Percentiles rank a stretch among this genome's conserved stretches.
phyloP scores from a whole-genome alignment of 2,113 vertebrate species.

The Plestiodon gilberti region DNA sequence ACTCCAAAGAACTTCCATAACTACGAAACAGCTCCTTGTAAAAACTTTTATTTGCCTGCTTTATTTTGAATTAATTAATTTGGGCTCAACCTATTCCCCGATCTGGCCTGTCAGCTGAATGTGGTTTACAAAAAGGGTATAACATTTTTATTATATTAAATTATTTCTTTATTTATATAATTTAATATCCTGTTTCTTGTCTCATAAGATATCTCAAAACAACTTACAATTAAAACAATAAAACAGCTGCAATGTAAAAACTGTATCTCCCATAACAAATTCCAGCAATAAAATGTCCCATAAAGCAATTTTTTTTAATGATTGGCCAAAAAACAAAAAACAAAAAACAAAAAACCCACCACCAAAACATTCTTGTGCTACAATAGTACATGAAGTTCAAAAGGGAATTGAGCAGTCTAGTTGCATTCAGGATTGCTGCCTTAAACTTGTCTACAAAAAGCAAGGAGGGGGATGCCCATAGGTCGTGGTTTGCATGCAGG shows the following conservation, averaged over 20 bases:
- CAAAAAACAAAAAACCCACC: neutral
- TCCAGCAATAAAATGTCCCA: neutral
- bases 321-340: neutral
- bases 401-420: neutral
- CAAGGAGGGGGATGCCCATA: no score
- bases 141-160: no score
- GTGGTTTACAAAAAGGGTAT: neutral
- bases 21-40: slow-evolving; percentile 33
- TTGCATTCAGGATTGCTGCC: neutral
- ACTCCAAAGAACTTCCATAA: slow-evolving; percentile 40
- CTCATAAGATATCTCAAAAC: neutral
- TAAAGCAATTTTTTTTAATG: neutral
- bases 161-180: neutral
- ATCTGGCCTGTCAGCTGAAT: neutral
- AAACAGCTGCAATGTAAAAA: neutral
- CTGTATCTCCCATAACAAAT: neutral
- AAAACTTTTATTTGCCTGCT: neutral
- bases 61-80: slow-evolving; percentile 2
- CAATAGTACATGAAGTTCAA: neutral
- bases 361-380: neutral
- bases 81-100: neutral
- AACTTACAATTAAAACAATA: neutral
- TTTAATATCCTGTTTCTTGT: neutral
- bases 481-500: no score
- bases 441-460: neutral